A percentile compares a stretch with the other conserved stretches of the same genome.
Conservation (phyloP, 2,888 invertebrate genomes). For the Pantelozetes paolii region DNA sequence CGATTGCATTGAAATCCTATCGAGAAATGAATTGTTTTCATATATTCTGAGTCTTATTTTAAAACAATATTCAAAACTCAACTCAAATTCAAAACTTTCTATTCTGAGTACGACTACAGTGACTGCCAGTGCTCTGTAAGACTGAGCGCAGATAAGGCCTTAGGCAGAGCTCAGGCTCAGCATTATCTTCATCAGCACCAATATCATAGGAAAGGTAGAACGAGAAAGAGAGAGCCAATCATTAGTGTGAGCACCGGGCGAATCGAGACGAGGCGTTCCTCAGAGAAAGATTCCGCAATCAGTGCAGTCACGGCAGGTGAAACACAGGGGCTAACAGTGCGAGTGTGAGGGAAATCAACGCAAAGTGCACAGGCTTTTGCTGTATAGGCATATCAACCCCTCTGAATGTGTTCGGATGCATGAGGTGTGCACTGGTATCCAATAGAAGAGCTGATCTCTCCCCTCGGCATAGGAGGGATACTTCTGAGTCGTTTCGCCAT, state of each 20-base stretch:
- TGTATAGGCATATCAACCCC: constrained; percentile 22
- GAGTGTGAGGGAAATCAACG: not conserved
- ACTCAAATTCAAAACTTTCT: not conserved
- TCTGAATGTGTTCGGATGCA: constrained; percentile 5
- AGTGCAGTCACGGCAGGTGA: constrained; percentile 35
- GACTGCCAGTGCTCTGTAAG: not conserved
- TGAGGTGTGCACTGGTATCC: constrained; percentile 26
- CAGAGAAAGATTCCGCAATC: constrained; percentile 15
- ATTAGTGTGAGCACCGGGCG: constrained; percentile 21
- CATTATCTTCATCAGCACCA: constrained; percentile 17
- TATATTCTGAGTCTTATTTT: not conserved
- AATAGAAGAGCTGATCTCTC: constrained; percentile 29
- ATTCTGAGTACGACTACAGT: constrained; percentile 10
- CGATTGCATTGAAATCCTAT: not conserved
- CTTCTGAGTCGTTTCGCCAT: constrained; percentile 25
- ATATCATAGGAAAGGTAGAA: constrained; percentile 10
- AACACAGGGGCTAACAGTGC: constrained; percentile 14
- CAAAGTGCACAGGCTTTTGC: not conserved
- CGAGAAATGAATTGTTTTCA: too few relatives aligned
- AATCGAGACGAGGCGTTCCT: constrained; percentile 17
- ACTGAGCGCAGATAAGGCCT: constrained; percentile 6
- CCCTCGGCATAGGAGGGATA: constrained; percentile 30
- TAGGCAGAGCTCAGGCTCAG: constrained; percentile 29
- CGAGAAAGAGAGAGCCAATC: constrained; percentile 34
- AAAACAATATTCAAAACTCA: constrained; percentile 7